phyloP scores from a whole-genome alignment of 2,113 vertebrate species.

The Bagarius yarrelli region DNA sequence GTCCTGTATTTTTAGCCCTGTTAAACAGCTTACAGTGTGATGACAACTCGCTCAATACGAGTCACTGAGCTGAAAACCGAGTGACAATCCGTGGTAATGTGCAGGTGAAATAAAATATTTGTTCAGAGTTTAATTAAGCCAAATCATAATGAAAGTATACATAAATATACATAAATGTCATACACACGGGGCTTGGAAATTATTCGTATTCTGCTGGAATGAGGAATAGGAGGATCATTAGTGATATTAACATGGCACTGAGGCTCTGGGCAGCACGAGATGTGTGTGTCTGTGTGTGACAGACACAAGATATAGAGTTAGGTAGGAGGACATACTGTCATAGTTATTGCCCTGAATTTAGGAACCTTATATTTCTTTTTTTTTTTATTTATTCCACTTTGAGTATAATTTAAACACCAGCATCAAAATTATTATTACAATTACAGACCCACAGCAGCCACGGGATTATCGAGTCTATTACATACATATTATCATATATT shows the following conservation, averaged over 20 bases:
- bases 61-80: not conserved
- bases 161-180: conserved; percentile 29
- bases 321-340: conserved; percentile 8
- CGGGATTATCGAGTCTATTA: conserved; percentile 14
- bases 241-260: conserved; percentile 23
- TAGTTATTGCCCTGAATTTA: conserved; percentile 47
- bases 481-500: conserved; percentile 9
- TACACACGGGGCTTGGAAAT: conserved; percentile 12
- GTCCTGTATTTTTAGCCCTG: not conserved
- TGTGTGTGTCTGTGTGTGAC: not conserved
- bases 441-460: not conserved
- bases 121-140: conserved; percentile 26
- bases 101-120: conserved; percentile 14
- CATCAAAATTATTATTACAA: conserved; percentile 26
- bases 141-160: conserved; percentile 33
- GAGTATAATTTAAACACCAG: conserved; percentile 31
- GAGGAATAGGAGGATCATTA: conserved; percentile 22
- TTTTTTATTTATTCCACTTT: conserved; percentile 13
- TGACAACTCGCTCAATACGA: not conserved
- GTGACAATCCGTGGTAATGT: conserved; percentile 8
- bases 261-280: not conserved
- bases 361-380: conserved; percentile 38
- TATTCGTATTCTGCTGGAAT: conserved; percentile 39
- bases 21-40: not conserved
- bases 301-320: not conserved